Evolutionary conservation across 2,888 invertebrate genomes (phyloP).

Genomic region (Cheilosia variabilis): DNA sequence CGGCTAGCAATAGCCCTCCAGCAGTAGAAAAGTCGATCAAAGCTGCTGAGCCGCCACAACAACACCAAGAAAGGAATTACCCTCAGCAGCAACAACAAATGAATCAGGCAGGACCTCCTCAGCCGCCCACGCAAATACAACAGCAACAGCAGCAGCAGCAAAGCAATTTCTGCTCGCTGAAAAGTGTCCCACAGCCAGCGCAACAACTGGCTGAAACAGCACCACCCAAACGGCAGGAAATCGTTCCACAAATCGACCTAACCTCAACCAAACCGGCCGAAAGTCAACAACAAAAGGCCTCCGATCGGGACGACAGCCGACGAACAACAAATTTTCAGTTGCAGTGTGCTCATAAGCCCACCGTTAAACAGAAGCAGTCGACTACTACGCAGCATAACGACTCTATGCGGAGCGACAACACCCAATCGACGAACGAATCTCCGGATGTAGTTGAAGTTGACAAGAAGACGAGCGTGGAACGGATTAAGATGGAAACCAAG

Average conservation of each 20-base stretch:
- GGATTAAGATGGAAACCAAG: conserved; percentile 51
- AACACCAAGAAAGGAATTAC: conserved; percentile 28
- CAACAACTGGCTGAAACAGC: conserved; percentile 5
- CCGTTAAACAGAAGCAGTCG: conserved; percentile 47
- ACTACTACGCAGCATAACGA: background rate
- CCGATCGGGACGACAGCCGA: conserved; percentile 63
- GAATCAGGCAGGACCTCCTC: background rate
- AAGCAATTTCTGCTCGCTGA: conserved; percentile 4
- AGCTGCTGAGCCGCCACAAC: background rate
- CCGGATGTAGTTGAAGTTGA: conserved; percentile 36
- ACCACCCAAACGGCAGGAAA: conserved; percentile 30
- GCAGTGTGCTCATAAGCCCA: conserved; percentile 54
- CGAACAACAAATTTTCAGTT: conserved; percentile 67
- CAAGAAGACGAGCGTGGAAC: conserved; percentile 48
- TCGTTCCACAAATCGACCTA: conserved; percentile 67
- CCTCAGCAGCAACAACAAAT: conserved; percentile 3
- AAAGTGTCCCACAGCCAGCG: conserved; percentile 6
- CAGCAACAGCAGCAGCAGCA: conserved; percentile 51
- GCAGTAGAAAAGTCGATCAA: conserved; percentile 12
- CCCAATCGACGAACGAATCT: background rate
- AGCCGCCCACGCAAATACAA: background rate
- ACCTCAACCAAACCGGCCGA: conserved; percentile 47
- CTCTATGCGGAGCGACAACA: conserved; percentile 2
- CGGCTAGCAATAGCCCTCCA: conserved; percentile 1
- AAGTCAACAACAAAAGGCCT: conserved; percentile 7